Evolutionary conservation across 1,140 invertebrate species (phyloP), one percentile per base, ranked within the genome.

Genomic region (Lepeophtheirus salmonis): DNA sequence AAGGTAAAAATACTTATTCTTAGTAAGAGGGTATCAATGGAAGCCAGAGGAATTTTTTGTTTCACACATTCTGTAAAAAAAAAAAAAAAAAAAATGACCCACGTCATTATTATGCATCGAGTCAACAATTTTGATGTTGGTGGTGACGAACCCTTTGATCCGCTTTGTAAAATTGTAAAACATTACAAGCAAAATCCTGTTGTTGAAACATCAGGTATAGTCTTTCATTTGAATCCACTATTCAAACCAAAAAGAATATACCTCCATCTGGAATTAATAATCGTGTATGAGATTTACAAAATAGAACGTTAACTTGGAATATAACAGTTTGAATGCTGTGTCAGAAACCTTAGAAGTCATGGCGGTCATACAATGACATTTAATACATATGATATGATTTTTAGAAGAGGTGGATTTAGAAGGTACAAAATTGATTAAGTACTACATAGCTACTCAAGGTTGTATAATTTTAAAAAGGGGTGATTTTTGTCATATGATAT

Each of bases 401-500:
- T n/a, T n/a, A n/a, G n/a, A n/a, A 2, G 30, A 26, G n/a, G 16
- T 17, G 3, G 50, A 58, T 56, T 49, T 18, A 21, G 2, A 50
- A 23, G 56, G 18, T 49, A 21, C 12, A 18, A 52, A n/a, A n/a
- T 18, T 14, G 24, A 60, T 16, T 17, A 84, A 86, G 68, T 76
- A 77, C n/a, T 95, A 94, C 70, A 90, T 95, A 67, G 89, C 89
- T 0, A 92, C 89, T 2, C 90, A 95, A 73, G 92, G 91, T 17
- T 96, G 90, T 72, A 74, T 97, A 61, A 80, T 81, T n/a, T 83
- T 82, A 62, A 97, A 94, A 0, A 79, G 90, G 48, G 77, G 77
- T 51, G 92, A 97, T 71, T 97, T 98, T 74, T 99, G 94, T 92
- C 82, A 86, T 65, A 97, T 98, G 94, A 83, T 96, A 49, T 97